Evolutionary conservation across 2,888 invertebrate species (phyloP), one percentile per base, ranked within the genome.

Genomic region (Lasioglossum malachurum): DNA sequence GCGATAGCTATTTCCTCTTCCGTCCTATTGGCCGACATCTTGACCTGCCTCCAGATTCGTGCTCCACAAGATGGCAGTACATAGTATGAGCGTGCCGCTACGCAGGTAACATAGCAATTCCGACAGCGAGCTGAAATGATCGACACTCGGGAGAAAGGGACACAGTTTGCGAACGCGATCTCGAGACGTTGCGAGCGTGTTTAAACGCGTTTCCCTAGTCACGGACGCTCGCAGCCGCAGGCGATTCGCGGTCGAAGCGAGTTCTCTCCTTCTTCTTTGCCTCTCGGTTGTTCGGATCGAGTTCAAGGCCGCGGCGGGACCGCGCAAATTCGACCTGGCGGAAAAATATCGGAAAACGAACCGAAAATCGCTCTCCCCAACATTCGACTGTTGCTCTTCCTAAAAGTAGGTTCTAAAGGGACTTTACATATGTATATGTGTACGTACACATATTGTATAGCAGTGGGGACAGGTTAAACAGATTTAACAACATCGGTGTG

Each of bases 171-270:
- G 60, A 80, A 80, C 71, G 57, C 27, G 49, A 77, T 79, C 82
- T 10, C 27, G 77, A 72, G 73, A 76, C 69, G 46, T 19, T 12
- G 31, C 69, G 64, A 64, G 75, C 53, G 53, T 53, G 53, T 53
- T 23, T 4, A n/a, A 53, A 53, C 53, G 53, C n/a, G 53, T 53
- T 53, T 53, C 53, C 53, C 53, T 53, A n/a, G 53, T 53, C 53
- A 53, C 60, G 88, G 87, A 88, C 84, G 80, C 74, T 82, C 83
- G 83, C 69, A 78, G 57, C 82, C 71, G 60, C 49, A 35, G 74
- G 78, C 78, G 64, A 80, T 69, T 75, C 41, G 31, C 27, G 46
- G 44, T 46, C 72, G 49, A 38, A 38, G 60, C 64, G 64, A 57
- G 72, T 67, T 78, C 53, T 73, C 64, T 64, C 12, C 16, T 12